Evolutionary conservation across 2,888 invertebrate genomes (phyloP).

Genomic region (Opisthograptis luteolata): DNA sequence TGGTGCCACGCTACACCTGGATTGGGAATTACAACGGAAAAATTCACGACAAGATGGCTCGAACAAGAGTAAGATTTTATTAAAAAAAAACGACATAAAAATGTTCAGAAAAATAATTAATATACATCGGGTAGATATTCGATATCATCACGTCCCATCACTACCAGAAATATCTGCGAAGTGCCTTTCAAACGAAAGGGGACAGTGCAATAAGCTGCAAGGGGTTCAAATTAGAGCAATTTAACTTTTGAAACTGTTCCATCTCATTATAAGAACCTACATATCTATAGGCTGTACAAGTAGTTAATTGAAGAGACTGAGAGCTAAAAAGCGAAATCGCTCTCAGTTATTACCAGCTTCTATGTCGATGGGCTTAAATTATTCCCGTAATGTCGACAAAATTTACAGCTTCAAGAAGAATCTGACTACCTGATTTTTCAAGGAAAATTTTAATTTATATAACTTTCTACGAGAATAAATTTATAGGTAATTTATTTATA

Average conservation of each 20-base stretch:
- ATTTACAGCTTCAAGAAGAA: too few relatives aligned
- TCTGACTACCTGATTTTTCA: too few relatives aligned
- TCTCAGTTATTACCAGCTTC: conserved; percentile 23
- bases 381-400: neutral
- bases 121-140: conserved; percentile 18
- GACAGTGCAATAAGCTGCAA: conserved; percentile 71
- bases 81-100: too few relatives aligned
- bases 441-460: too few relatives aligned
- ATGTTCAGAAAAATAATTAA: too few relatives aligned
- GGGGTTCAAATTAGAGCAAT: conserved; percentile 74
- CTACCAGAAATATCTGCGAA: conserved; percentile 64
- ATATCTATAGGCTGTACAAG: conserved; percentile 14
- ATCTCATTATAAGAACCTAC: conserved; percentile 25
- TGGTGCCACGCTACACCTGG: too few relatives aligned
- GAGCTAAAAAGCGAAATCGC: conserved; percentile 17
- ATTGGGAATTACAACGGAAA: too few relatives aligned
- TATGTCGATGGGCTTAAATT: neutral
- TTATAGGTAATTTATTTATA: too few relatives aligned
- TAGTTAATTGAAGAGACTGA: conserved; percentile 32
- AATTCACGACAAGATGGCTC: too few relatives aligned
- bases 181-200: conserved; percentile 65
- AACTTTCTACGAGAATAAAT: too few relatives aligned
- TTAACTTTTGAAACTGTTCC: conserved; percentile 75
- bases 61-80: too few relatives aligned
- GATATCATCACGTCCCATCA: conserved; percentile 44